Evolutionary conservation across 92 coral and sea anemone species (phyloP), one percentile per base, ranked within the genome.

Genomic region (Palythoa heliodiscus): DNA sequence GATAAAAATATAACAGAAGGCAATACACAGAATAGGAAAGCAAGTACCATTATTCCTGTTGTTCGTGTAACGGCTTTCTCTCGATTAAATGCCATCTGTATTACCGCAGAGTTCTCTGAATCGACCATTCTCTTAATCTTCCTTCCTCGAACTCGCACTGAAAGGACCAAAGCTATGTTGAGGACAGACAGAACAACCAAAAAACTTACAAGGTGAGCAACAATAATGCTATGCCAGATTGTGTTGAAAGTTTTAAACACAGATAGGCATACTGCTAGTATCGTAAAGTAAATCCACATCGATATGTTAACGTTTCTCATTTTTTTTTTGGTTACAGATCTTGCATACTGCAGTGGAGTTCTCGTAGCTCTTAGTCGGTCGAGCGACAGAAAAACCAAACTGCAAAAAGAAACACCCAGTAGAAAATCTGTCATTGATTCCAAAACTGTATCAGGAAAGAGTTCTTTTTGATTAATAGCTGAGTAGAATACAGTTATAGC

Each of bases 11-110:
- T 15, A 13, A 7, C 10, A 43, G 11, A 71, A 19, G 75, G 75
- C 47, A 71, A 13, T 3, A 71, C 48, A 25, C 75, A 35, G 43
- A 71, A 7, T 17, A 29, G 48, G 12, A 38, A 70, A 9, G 47
- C 52, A 25, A 38, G 9, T 35, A 70, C 75, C 47, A 70, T 38
- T 38, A 25, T 14, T 37, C 29, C 5, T 29, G 52, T 38, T 7
- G 39, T 38, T 13, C 75, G 75, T 35, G 75, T 70, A 13, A 70
- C 75, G 7, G 75, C 52, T 70, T 70, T 70, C 75, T 70, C 75
- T 70, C 75, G 75, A 35, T 11, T 70, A 9, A 70, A 38, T 14
- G 75, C 50, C 15, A 5, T 70, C 17, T 70, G 75, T 17, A 35
- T 24, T 10, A 70, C 19, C 11, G 40, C 50, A 1, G 2, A n/a